phyloP scores from a whole-genome alignment of 2,113 vertebrate species.

The Dryoscopus gambensis region DNA sequence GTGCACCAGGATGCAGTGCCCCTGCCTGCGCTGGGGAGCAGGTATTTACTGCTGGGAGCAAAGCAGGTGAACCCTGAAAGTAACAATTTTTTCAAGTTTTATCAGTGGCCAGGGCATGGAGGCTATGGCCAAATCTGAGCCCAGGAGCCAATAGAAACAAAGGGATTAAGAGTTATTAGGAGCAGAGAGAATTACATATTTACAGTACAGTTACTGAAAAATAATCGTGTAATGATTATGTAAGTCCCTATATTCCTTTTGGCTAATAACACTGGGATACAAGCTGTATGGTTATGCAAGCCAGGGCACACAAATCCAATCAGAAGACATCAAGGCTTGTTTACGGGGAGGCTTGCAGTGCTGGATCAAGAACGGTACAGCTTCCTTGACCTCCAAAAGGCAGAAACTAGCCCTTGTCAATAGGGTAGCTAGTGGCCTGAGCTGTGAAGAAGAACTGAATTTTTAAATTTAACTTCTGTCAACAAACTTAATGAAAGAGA shows the following conservation, averaged over 20 bases:
- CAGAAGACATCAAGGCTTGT: background rate
- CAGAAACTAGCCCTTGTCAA: background rate
- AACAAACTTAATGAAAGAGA: background rate
- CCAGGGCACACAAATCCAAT: slow-evolving; percentile 32
- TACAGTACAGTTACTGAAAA: slow-evolving; percentile 52
- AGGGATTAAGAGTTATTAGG: slow-evolving; percentile 60
- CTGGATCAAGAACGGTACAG: accelerated
- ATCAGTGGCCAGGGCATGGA: background rate
- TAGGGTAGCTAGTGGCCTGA: background rate
- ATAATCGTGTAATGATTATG: slow-evolving; percentile 62
- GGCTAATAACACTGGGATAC: slow-evolving; percentile 51
- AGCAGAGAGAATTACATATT: slow-evolving; percentile 61
- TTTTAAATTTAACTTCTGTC: background rate
- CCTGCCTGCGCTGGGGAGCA: accelerated
- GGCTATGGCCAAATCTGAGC: slow-evolving; percentile 5
- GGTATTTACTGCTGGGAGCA: background rate
- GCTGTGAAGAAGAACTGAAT: background rate
- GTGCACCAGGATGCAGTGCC: background rate
- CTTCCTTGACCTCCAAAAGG: background rate
- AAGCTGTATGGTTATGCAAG: slow-evolving; percentile 49
- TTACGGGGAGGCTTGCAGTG: background rate
- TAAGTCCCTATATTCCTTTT: slow-evolving; percentile 57
- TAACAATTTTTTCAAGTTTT: slow-evolving; percentile 4
- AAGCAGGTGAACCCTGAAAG: background rate
- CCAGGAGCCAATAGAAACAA: slow-evolving; percentile 26